Evolutionary conservation across 2,113 vertebrate species (phyloP).

Genomic region (Lathamus discolor): DNA sequence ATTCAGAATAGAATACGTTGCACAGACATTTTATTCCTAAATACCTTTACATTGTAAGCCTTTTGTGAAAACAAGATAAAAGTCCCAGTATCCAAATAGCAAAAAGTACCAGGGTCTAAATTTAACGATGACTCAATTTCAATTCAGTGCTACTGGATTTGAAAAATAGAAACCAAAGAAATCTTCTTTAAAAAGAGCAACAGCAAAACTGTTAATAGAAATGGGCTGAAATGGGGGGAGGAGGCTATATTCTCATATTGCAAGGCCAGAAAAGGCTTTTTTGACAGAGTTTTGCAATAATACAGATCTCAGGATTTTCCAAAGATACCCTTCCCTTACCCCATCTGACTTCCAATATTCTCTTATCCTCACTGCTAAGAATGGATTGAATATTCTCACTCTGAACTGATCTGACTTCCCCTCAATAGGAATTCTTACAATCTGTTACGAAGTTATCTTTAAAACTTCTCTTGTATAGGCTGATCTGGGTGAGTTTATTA

Average conservation of each 20-base stretch:
- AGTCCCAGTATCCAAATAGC: neutral
- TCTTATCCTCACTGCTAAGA: neutral
- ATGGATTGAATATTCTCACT: neutral
- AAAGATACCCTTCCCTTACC: neutral
- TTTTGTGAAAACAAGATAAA: neutral
- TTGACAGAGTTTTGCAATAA: neutral
- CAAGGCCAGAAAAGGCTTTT: neutral
- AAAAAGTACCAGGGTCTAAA: neutral
- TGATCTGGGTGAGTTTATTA: neutral
- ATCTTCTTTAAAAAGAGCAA: neutral
- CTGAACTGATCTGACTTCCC: neutral
- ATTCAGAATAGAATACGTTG: neutral
- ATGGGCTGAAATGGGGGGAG: fast-evolving
- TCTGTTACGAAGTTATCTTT: neutral
- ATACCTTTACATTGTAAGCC: neutral
- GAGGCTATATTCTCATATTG: neutral
- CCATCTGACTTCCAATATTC: neutral
- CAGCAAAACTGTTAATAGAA: neutral
- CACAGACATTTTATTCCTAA: neutral
- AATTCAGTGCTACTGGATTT: neutral
- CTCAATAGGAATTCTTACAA: neutral
- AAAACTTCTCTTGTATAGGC: neutral
- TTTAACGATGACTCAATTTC: neutral
- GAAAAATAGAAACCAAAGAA: neutral
- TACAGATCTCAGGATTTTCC: neutral